phyloP scores from a whole-genome alignment of 2,113 vertebrate genomes.

The Potamarius usumacintae region DNA sequence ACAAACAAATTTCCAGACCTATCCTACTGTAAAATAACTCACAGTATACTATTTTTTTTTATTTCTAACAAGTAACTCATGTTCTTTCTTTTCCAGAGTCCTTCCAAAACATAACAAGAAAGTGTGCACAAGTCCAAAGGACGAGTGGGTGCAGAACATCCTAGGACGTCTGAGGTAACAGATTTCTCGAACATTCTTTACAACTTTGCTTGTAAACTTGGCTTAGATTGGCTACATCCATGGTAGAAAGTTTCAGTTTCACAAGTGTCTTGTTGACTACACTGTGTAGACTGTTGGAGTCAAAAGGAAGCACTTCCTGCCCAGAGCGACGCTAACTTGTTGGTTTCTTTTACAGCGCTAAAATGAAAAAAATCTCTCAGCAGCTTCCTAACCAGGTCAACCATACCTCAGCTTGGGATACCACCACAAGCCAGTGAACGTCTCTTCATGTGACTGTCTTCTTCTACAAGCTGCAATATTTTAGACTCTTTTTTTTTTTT shows the following conservation, averaged over 20 bases:
- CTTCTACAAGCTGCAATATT: not conserved
- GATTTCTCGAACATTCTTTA: not conserved
- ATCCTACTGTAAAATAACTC: too few species aligned
- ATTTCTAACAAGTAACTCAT: not conserved
- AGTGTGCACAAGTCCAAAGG: slow-evolving; percentile 57
- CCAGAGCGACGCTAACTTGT: slow-evolving; percentile 6
- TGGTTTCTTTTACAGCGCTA: slow-evolving; percentile 49
- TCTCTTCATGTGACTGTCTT: not conserved
- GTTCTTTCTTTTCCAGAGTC: slow-evolving; percentile 60
- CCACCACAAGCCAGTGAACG: slow-evolving; percentile 3
- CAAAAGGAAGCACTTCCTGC: slow-evolving; percentile 33
- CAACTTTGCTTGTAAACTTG: not conserved
- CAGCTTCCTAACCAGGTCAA: not conserved
- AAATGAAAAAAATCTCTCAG: slow-evolving; percentile 60
- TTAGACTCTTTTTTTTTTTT: too few species aligned
- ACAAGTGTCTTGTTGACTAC: not conserved
- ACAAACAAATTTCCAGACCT: not conserved
- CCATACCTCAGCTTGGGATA: not conserved
- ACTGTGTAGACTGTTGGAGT: not conserved
- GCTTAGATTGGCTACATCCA: not conserved
- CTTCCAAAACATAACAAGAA: slow-evolving; percentile 53
- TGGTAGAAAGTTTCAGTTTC: not conserved
- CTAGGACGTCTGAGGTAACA: slow-evolving; percentile 66
- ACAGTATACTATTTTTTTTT: not conserved
- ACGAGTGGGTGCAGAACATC: slow-evolving; percentile 65